Evolutionary conservation across 2,888 invertebrate species (phyloP).

Genomic region (Pterobdella sp.): DNA sequence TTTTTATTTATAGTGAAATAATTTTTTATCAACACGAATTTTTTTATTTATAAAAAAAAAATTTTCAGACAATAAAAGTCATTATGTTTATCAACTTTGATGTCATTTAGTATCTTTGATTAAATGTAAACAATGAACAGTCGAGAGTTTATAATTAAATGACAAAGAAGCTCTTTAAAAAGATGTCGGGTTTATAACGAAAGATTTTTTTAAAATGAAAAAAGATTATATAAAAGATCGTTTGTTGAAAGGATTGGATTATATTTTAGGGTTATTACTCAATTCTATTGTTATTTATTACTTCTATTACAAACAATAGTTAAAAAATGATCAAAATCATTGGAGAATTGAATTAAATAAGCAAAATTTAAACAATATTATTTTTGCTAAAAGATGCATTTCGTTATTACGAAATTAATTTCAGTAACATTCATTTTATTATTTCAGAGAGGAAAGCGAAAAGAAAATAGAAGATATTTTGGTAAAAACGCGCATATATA

Average conservation of each 20-base stretch:
- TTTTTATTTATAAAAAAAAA: no score
- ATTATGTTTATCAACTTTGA: no score
- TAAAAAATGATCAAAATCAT: not conserved
- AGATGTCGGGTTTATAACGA: not conserved
- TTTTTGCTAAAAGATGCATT: not conserved
- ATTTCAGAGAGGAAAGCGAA: not conserved
- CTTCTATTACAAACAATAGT: not conserved
- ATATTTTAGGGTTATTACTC: not conserved
- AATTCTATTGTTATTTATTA: not conserved
- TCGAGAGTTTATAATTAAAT: conserved; percentile 4
- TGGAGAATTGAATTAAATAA: not conserved
- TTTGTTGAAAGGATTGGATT: not conserved
- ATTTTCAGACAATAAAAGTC: no score
- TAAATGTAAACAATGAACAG: conserved; percentile 13
- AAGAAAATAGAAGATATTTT: not conserved
- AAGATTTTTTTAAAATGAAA: not conserved
- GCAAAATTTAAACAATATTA: not conserved
- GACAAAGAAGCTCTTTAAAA: not conserved
- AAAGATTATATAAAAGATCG: not conserved
- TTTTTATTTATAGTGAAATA: no score
- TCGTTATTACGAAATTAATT: not conserved
- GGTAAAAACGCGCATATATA: no score
- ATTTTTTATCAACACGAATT: no score
- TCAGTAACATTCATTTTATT: not conserved
- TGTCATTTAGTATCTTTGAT: not conserved